These are phyloP conservation scores for Florisuga fusca DNA, from an alignment of 2,797 vertebrate genomes.

Conservation along the genomic window DNA sequence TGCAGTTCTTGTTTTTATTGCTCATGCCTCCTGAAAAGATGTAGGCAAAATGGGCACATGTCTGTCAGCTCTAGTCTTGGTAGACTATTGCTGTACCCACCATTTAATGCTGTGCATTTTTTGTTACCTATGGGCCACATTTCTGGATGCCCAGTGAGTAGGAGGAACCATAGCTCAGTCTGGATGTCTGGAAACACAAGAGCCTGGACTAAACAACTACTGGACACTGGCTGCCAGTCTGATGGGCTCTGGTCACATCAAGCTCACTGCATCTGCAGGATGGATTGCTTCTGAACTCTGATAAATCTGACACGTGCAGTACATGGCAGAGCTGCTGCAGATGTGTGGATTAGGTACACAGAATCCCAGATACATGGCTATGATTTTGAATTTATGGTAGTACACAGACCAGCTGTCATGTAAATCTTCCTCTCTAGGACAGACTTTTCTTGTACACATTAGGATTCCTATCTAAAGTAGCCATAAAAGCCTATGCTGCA, in stretches of 20 bases:
- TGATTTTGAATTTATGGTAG: neutral
- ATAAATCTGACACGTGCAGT: neutral
- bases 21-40: neutral
- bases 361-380: neutral
- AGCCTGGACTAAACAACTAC: neutral
- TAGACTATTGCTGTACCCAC: neutral
- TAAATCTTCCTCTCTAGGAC: neutral
- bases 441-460: rapidly evolving
- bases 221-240: neutral
- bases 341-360: neutral
- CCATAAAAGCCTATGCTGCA: neutral
- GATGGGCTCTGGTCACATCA: neutral
- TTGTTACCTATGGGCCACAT: neutral
- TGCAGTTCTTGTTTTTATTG: constrained; percentile 2
- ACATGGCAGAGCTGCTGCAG: neutral
- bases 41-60: neutral
- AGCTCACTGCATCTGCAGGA: neutral
- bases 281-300: neutral
- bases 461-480: neutral
- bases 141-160: neutral
- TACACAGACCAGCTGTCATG: neutral
- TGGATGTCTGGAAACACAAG: neutral
- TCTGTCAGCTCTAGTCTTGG: neutral
- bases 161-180: neutral
- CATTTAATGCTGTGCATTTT: neutral